These are phyloP conservation scores for Siniperca obscura DNA, from an alignment of 2,797 vertebrate species.

Conservation along the genomic window DNA sequence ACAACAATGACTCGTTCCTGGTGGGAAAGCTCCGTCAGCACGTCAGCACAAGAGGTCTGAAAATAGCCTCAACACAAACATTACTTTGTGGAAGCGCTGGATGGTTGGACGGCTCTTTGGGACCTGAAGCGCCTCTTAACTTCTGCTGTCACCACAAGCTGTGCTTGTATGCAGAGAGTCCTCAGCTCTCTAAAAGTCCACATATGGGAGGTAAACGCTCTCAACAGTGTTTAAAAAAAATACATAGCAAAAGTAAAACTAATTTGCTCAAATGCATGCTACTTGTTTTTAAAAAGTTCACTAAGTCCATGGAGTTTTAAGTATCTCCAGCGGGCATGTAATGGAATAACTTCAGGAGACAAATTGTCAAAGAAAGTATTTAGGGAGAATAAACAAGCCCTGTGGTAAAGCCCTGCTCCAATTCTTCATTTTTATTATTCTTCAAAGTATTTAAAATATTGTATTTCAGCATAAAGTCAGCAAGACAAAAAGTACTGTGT, in stretches of 20 bases:
- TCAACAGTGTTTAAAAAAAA: background rate
- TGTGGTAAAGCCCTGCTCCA: constrained; percentile 56
- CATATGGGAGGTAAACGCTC: constrained; percentile 23
- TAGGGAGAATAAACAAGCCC: constrained; percentile 55
- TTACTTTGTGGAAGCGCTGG: constrained; percentile 54
- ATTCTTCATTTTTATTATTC: constrained; percentile 62
- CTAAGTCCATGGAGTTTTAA: constrained; percentile 39
- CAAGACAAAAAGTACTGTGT: constrained; percentile 17
- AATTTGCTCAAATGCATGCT: constrained; percentile 1
- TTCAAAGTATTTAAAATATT: constrained; percentile 51
- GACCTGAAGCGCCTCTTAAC: constrained; percentile 73
- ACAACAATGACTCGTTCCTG: background rate
- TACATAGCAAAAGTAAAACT: constrained; percentile 33
- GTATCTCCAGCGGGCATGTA: constrained; percentile 45
- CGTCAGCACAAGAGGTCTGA: constrained; percentile 39
- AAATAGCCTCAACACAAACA: constrained; percentile 60
- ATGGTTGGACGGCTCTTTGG: constrained; percentile 45
- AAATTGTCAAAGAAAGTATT: constrained; percentile 54
- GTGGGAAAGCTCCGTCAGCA: constrained; percentile 27
- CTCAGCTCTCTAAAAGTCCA: constrained; percentile 42
- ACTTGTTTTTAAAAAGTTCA: constrained; percentile 45
- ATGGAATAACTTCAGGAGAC: constrained; percentile 53
- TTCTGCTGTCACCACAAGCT: constrained; percentile 64
- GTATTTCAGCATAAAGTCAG: constrained; percentile 47
- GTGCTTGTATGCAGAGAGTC: constrained; percentile 30